Percentiles rank a stretch among this genome's conserved stretches.
Evolutionary conservation across 2,888 invertebrate genomes (phyloP).

Genomic region (Brachyopa scutellaris): DNA sequence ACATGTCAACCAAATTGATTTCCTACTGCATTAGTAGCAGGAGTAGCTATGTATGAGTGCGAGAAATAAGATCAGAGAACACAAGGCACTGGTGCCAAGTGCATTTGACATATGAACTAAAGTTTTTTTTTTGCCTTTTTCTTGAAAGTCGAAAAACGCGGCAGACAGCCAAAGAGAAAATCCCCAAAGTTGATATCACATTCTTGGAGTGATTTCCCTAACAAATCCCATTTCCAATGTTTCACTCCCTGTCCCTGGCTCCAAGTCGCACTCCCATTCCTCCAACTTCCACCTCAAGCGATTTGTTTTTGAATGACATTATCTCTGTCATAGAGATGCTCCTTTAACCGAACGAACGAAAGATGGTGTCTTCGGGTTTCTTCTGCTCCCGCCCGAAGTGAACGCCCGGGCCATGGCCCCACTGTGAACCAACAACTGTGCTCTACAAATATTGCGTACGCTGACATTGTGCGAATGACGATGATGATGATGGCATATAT

Average conservation of each 20-base stretch:
- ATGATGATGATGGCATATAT: slow-evolving; percentile 18
- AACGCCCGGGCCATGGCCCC: too few relatives aligned
- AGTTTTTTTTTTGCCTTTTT: slow-evolving; percentile 2
- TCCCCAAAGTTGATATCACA: slow-evolving; percentile 57
- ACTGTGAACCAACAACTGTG: slow-evolving; percentile 22
- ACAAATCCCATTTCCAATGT: slow-evolving; percentile 1
- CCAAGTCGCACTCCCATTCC: too few relatives aligned
- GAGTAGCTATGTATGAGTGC: too few relatives aligned
- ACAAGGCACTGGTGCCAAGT: slow-evolving; percentile 54
- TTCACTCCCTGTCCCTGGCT: too few relatives aligned
- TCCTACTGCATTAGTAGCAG: slow-evolving; percentile 18
- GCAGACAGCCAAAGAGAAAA: slow-evolving; percentile 38
- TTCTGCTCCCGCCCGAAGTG: slow-evolving; percentile 17
- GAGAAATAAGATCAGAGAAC: slow-evolving; percentile 35
- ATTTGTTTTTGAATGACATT: slow-evolving; percentile 58
- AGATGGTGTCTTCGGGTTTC: neutral
- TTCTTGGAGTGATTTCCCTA: slow-evolving; percentile 56
- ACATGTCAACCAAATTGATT: slow-evolving; percentile 62
- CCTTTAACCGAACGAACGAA: slow-evolving; percentile 13
- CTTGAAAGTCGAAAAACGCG: slow-evolving; percentile 27
- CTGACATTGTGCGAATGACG: slow-evolving; percentile 61
- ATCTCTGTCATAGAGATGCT: slow-evolving; percentile 43
- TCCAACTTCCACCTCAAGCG: slow-evolving; percentile 26
- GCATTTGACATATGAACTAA: slow-evolving; percentile 61
- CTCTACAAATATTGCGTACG: slow-evolving; percentile 57